Evolutionary conservation across 2,797 vertebrate species (phyloP).

Genomic region (Odontamblyopus lacepedii): DNA sequence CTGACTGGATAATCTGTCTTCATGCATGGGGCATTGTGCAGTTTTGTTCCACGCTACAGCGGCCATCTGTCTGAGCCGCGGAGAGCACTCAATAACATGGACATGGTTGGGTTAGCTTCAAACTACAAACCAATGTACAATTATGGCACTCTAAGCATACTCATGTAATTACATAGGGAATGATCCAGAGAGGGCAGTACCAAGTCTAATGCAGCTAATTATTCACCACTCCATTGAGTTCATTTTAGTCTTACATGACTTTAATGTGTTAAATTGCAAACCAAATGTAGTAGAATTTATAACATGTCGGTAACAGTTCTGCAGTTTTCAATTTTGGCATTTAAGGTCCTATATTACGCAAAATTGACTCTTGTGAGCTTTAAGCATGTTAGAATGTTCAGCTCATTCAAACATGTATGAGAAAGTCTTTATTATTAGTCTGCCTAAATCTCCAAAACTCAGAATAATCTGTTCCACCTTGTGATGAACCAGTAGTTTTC

Average conservation of each 20-base stretch:
- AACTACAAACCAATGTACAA: constrained; percentile 1
- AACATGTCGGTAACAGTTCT: background rate
- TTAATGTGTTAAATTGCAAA: background rate
- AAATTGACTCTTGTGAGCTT: too few species aligned
- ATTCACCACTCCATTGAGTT: background rate
- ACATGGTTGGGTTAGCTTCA: background rate
- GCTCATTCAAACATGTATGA: too few species aligned
- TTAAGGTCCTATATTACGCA: too few species aligned
- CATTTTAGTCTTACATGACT: background rate
- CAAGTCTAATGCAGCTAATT: background rate
- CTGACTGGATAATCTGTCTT: constrained; percentile 7
- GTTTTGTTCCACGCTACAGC: background rate
- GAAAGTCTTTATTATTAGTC: too few species aligned
- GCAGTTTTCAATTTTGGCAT: too few species aligned
- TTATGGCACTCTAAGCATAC: background rate
- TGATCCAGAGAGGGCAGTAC: background rate
- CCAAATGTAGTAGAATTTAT: background rate
- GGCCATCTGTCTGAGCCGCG: background rate
- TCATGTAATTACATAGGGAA: background rate
- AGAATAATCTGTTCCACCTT: too few species aligned
- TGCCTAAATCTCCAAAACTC: too few species aligned
- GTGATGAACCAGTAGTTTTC: too few species aligned
- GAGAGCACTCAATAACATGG: constrained; percentile 3
- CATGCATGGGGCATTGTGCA: background rate
- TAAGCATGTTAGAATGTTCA: too few species aligned